Base-by-base conservation (phyloP, 2,888 invertebrate genomes). In the Junonia oenone region DNA sequence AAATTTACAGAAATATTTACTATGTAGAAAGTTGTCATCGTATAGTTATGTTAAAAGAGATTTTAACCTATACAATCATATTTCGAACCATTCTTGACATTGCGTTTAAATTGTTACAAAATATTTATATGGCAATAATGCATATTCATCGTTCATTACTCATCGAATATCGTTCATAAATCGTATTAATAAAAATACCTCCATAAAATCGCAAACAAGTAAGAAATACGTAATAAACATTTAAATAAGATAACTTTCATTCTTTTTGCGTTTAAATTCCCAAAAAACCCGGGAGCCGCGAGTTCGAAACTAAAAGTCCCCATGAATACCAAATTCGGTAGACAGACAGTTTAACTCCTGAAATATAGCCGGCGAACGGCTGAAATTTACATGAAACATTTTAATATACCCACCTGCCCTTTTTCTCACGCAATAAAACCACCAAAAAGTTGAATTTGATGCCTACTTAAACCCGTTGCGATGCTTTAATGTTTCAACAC, bases 321-420 rank as follows among this genome's bases (percentile, higher is more conserved):
- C 75, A 86, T 88, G 88, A 89, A 89, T 87, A 87, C 79, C 75
- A 83, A 88, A 84, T 82, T 71, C 68, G 65, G 56, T 76, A 79
- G 78, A 80, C 83, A 78, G 77, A 76, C 71, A 72, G 71, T 71
- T 73, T 70, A 76, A 75, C 79, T 80, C 69, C 78, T 82, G 78
- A 85, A 86, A 85, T 86, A 87, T 82, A 76, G 78, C 82, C 59
- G 56, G 63, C 67, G 63, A 76, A 77, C 71, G 72, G 65, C 72
- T 71, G 68, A 72, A 76, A 90, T 90, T 90, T 88, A 83, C 89
- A 90, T 90, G 86, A 83, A 90, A 89, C 89, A 89, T 88, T 90
- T 89, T 90, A 90, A 89, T 90, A 90, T 86, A 43, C 22, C 72
- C 83, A 87, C 88, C 88, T 88, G 84, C 78, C 77, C 75, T 84